Evolutionary conservation across 2,888 invertebrate genomes (phyloP).

Genomic region (Pseudolycoriella hygida): DNA sequence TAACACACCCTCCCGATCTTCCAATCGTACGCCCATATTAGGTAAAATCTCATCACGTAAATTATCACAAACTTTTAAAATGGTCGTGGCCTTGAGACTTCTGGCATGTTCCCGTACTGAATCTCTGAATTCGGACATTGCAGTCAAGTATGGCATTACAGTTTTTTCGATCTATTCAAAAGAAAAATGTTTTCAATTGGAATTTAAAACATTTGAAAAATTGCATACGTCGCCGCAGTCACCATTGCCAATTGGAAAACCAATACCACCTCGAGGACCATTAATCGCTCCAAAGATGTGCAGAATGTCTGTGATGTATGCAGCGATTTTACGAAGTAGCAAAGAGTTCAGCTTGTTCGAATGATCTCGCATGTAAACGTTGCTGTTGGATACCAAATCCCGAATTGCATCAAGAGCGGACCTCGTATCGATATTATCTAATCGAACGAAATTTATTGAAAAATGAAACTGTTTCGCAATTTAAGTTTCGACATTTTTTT

Average conservation of each 20-base stretch:
- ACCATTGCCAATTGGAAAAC: slow-evolving; percentile 44
- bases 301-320: slow-evolving; percentile 67
- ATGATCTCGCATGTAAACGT: slow-evolving; percentile 62
- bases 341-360: slow-evolving; percentile 39
- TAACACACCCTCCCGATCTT: slow-evolving; percentile 58
- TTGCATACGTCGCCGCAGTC: slow-evolving; percentile 30
- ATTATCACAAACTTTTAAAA: slow-evolving; percentile 72
- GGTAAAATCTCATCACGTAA: slow-evolving; percentile 78
- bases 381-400: slow-evolving; percentile 69
- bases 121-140: slow-evolving; percentile 73
- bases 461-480: too few species aligned
- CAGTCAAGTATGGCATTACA: slow-evolving; percentile 77
- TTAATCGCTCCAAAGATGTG: slow-evolving; percentile 59
- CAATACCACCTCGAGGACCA: slow-evolving; percentile 45
- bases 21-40: slow-evolving; percentile 80
- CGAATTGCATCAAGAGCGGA: slow-evolving; percentile 66
- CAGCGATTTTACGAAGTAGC: slow-evolving; percentile 59
- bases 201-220: slow-evolving; percentile 7
- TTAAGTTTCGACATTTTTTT: too few species aligned
- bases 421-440: slow-evolving; percentile 85
- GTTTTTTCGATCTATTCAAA: slow-evolving; percentile 45
- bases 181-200: slow-evolving; percentile 1
- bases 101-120: slow-evolving; percentile 53
- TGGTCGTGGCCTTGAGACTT: slow-evolving; percentile 38
- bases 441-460: too few species aligned